Evolutionary conservation across 2,888 invertebrate genomes (phyloP), one percentile per base, ranked within the genome.

Genomic region (Melanostoma mellinum): DNA sequence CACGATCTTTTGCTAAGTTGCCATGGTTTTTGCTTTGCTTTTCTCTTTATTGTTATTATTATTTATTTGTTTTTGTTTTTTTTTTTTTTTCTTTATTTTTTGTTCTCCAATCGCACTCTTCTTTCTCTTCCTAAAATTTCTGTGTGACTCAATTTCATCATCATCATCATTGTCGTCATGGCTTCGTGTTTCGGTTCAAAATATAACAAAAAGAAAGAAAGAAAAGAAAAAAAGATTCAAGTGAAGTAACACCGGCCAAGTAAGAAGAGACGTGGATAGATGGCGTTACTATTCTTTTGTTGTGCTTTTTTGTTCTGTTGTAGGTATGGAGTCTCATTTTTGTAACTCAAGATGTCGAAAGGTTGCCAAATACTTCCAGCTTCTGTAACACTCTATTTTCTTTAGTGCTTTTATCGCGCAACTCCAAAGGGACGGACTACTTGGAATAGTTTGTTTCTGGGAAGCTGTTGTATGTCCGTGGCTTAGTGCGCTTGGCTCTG

Each of bases 261-360:
- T 68, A 61, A 60, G 30, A 40, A 40, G 38, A 55, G 58, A 44
- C 55, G 36, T 55, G 44, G 56, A 72, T 77, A 82, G 81, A 77
- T 82, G 77, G 81, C 81, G 81, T 68, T 82, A 61, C 50, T 5
- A 30, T 56, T 56, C 61, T 68, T 67, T 76, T 72, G 40, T 63
- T 40, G 50, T 42, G 30, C 56, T 50, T 50, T 67, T 56, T 71
- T 61, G 8, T 50, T 32, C 44, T 35, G 5, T 33, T 9, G n/a
- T 8, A 20, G n/a, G 50, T 8, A 20, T 33, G 50, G 10, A 60
- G 50, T 65, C 50, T 32, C 20, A 20, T 20, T 50, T 55, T 61
- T 61, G 75, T 80, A 75, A 75, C 60, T 32, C 71, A 60, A 76
- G 44, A 67, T 58, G 60, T 55, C 38, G 46, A 20, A 46, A 68